Base-by-base conservation (phyloP, 2,797 vertebrate species). In the Chaetodon trifasciatus region DNA sequence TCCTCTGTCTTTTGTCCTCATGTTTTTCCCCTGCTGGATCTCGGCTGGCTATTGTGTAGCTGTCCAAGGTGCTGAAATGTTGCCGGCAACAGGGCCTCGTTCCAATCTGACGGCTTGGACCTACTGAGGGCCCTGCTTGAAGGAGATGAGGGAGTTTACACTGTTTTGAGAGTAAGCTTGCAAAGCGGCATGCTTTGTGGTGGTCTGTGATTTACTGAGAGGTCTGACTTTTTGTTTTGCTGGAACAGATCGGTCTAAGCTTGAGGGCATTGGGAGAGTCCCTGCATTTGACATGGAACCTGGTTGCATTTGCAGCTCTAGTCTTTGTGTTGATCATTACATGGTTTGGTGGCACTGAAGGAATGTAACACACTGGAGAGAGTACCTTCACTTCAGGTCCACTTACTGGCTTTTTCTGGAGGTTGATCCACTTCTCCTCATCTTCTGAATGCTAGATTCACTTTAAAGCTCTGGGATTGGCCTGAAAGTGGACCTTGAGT, bases 1-100 rank as follows among this genome's bases (percentile, higher is more conserved):
- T 82, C 40, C 60, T 63, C 74, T 46, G 24, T 82, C 79, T 86
- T 86, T 88, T 79, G 63, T 86, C 70, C 64, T 70, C 15, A 0
- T 70, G 28, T 49, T 71, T 70, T 60, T 44, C 44, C 28, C 28
- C 73, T 17, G 15, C 78, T 89, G 82, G 72, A 79, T 77, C 80
- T 77, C 53, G 78, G 69, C 77, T 74, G 74, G 74, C 78, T 52
- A 84, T 89, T 89, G 86, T 88, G 87, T 78, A 74, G 81, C 93
- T 94, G 85, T 94, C 91, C 91, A 62, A 83, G 92, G 93, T 94
- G 92, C 93, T 93, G 93, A 93, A 90, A 88, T 46, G 70, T 77
- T 83, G 79, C 76, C 6, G 79, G 71, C 78, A 81, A 55, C 63
- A 65, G 66, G 64, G 63, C 72, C 9, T 2, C 2, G 1, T 76